phyloP scores from a whole-genome alignment of 2,888 invertebrate species.

The Rhorus exstirpatorius region DNA sequence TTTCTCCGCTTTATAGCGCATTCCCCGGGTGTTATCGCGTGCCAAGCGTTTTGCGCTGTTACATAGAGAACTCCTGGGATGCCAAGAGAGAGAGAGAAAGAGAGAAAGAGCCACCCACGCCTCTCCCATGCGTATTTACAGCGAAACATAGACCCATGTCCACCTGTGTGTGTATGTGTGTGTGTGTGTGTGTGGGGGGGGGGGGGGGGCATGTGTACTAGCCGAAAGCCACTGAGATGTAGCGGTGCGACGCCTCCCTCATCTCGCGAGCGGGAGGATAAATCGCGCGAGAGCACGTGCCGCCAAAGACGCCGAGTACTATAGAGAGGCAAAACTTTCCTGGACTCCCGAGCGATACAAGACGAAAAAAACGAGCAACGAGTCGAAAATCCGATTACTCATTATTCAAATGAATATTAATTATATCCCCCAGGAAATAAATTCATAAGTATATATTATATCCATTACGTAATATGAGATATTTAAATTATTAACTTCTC shows the following conservation, averaged over 20 bases:
- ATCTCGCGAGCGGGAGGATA: slow-evolving; percentile 55
- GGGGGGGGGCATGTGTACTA: slow-evolving; percentile 30
- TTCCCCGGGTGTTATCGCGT: slow-evolving; percentile 72
- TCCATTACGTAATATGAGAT: neutral
- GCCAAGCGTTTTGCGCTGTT: slow-evolving; percentile 62
- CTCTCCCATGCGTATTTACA: slow-evolving; percentile 22
- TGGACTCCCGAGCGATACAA: slow-evolving; percentile 8
- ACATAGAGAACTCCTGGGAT: slow-evolving; percentile 41
- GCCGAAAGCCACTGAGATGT: slow-evolving; percentile 56
- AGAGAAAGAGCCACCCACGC: slow-evolving; percentile 53
- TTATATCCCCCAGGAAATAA: slow-evolving; percentile 1
- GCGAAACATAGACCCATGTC: slow-evolving; percentile 27
- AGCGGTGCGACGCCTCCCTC: slow-evolving; percentile 52
- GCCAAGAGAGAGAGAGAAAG: slow-evolving; percentile 31
- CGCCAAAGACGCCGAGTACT: slow-evolving; percentile 45
- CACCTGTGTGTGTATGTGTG: neutral
- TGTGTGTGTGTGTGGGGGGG: too few species aligned
- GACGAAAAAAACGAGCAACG: slow-evolving; percentile 30
- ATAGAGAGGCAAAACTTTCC: slow-evolving; percentile 48
- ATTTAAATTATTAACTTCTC: neutral
- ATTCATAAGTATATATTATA: neutral
- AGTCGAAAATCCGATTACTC: slow-evolving; percentile 32
- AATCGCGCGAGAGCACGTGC: slow-evolving; percentile 65
- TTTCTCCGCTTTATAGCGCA: slow-evolving; percentile 73
- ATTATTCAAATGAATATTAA: slow-evolving; percentile 41